Percentiles rank a stretch among this genome's conserved stretches.
Evolutionary conservation across 2,113 vertebrate species (phyloP).

Genomic region (Neogobius melanostomus): DNA sequence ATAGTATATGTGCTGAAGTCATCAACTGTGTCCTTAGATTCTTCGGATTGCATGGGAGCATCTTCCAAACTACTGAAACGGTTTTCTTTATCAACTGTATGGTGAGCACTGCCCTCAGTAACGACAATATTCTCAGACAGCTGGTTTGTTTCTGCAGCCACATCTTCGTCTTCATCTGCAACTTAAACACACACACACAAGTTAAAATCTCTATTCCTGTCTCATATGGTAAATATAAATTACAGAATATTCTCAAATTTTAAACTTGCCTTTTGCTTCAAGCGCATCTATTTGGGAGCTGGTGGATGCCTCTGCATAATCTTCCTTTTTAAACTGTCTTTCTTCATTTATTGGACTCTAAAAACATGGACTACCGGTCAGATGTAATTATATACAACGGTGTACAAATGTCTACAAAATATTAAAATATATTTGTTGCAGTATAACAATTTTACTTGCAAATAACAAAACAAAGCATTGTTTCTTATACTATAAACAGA

Average conservation of each 20-base stretch:
- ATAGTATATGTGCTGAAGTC: constrained; percentile 53
- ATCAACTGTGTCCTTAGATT: constrained; percentile 36
- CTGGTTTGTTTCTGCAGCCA: neutral
- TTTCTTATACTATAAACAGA: neutral
- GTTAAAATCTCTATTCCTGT: neutral
- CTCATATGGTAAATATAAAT: neutral
- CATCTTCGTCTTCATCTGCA: constrained; percentile 30
- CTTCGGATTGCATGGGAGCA: constrained; percentile 28
- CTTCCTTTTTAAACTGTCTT: constrained; percentile 52
- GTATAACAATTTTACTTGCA: neutral
- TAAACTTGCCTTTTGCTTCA: constrained; percentile 28
- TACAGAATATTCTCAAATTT: neutral
- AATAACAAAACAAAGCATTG: neutral
- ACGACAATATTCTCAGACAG: constrained; percentile 5
- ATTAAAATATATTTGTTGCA: neutral
- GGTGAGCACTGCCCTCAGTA: constrained; percentile 10
- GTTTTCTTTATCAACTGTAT: constrained; percentile 28
- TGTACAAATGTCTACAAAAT: neutral
- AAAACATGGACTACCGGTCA: constrained; percentile 1
- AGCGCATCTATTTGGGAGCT: constrained; percentile 22
- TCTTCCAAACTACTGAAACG: constrained; percentile 22
- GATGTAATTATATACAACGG: neutral
- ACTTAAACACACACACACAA: constrained; percentile 22
- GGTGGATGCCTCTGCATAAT: constrained; percentile 23
- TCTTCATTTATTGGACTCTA: constrained; percentile 28